Conservation (phyloP, 2,888 invertebrate genomes). For the Abscondita cerata region DNA sequence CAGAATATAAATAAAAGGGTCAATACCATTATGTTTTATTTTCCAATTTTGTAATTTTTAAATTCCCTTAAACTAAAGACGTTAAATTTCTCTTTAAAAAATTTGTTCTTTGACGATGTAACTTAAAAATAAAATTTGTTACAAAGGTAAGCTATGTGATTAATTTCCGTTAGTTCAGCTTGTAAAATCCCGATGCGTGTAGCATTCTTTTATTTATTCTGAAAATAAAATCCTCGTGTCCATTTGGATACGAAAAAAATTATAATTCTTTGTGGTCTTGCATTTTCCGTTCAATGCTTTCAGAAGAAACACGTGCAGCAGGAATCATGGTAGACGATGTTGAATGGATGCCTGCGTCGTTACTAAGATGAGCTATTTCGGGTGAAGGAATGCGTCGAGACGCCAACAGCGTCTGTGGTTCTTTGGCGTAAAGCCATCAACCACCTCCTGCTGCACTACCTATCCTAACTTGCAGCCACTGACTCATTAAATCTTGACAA, state of each 20-base stretch:
- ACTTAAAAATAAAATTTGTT: too few relatives aligned
- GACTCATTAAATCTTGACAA: slow-evolving; percentile 44
- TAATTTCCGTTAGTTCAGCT: slow-evolving; percentile 19
- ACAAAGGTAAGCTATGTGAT: slow-evolving; percentile 9
- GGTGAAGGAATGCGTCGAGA: slow-evolving; percentile 57
- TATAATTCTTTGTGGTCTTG: slow-evolving; percentile 22
- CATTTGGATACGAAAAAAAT: slow-evolving; percentile 15
- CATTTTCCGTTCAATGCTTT: slow-evolving; percentile 33
- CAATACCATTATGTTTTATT: too few relatives aligned
- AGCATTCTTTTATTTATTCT: slow-evolving; percentile 3
- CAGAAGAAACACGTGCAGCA: slow-evolving; percentile 38
- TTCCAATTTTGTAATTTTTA: too few relatives aligned
- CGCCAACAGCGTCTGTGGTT: slow-evolving; percentile 53
- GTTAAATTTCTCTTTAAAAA: too few relatives aligned
- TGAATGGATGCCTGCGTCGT: slow-evolving; percentile 53
- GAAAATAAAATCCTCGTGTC: slow-evolving; percentile 22
- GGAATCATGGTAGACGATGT: slow-evolving; percentile 43
- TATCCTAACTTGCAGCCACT: slow-evolving; percentile 53
- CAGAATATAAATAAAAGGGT: too few relatives aligned
- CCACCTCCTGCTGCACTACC: slow-evolving; percentile 56
- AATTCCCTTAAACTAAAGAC: too few relatives aligned
- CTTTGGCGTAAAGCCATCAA: slow-evolving; percentile 54
- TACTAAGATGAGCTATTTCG: slow-evolving; percentile 56
- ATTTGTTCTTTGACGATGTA: too few relatives aligned
- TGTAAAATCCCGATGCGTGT: slow-evolving; percentile 14